A percentile compares a stretch with the other conserved stretches of the same genome.
phyloP scores from a whole-genome alignment of 1,140 invertebrate species.

The Lepidurus couesii region DNA sequence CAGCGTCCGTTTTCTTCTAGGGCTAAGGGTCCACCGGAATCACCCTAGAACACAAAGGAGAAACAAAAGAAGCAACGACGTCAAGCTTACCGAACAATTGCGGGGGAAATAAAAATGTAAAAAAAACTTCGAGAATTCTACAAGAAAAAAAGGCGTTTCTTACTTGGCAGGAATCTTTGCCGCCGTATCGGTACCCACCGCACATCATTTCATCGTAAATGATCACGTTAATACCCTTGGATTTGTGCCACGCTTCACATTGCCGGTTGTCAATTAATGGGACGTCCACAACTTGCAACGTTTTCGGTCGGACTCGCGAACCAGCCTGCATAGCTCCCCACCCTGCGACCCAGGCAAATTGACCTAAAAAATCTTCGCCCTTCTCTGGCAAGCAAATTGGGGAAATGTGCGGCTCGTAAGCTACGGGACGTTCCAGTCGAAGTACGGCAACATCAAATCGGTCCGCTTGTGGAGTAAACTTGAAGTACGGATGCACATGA shows the following conservation, averaged over 20 bases:
- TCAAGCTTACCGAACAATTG: background rate
- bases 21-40: constrained; percentile 85
- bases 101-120: background rate
- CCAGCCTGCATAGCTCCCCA: constrained; percentile 85
- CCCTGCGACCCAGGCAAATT: constrained; percentile 85
- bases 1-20: constrained; percentile 74
- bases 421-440: constrained; percentile 76
- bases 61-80: background rate
- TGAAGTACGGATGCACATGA: constrained; percentile 87
- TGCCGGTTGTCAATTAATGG: constrained; percentile 82
- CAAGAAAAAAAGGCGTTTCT: constrained; percentile 28
- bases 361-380: constrained; percentile 80
- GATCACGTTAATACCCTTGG: constrained; percentile 74
- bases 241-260: constrained; percentile 64
- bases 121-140: constrained; percentile 2
- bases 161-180: constrained; percentile 74
- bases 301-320: constrained; percentile 79
- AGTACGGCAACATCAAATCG: constrained; percentile 88
- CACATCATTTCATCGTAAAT: constrained; percentile 97
- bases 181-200: constrained; percentile 85
- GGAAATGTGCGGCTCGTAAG: constrained; percentile 82
- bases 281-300: constrained; percentile 85
- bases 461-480: constrained; percentile 80
- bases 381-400: constrained; percentile 88
- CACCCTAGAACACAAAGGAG: constrained; percentile 53